A percentile compares a stretch with the other conserved stretches of the same genome.
phyloP scores from a whole-genome alignment of 1,140 invertebrate species.

The Physella acuta region DNA sequence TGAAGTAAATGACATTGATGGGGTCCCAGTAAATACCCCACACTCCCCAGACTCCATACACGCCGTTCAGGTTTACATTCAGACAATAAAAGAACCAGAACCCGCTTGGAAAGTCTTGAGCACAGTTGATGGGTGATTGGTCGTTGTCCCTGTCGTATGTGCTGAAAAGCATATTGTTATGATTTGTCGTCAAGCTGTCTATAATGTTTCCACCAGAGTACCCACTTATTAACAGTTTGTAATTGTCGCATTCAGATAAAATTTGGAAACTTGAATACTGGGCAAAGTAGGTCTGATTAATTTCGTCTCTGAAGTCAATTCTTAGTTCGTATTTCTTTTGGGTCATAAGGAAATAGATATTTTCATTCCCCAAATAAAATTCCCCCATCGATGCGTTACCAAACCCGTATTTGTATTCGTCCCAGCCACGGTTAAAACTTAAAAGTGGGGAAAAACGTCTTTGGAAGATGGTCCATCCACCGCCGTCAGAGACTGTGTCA shows the following conservation, averaged over 20 bases:
- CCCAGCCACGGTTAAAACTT: conserved; percentile 90
- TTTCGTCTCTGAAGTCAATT: background rate
- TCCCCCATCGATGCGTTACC: conserved; percentile 72
- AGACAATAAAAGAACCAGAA: conserved; percentile 1
- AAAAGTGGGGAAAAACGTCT: conserved; percentile 72
- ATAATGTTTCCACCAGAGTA: background rate
- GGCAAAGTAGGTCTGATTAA: background rate
- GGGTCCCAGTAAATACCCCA: no score
- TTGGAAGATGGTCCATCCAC: conserved; percentile 64
- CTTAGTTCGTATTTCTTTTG: conserved; percentile 5
- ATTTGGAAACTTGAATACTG: background rate
- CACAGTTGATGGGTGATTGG: background rate
- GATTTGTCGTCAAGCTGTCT: background rate
- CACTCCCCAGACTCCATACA: no score
- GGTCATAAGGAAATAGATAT: background rate
- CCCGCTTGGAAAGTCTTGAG: background rate
- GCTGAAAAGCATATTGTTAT: background rate
- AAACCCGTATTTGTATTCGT: conserved; percentile 91
- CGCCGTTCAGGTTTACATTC: background rate
- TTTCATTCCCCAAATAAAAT: conserved; percentile 56
- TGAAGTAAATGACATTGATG: no score
- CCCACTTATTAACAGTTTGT: background rate
- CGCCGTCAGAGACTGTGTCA: background rate
- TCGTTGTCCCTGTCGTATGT: conserved; percentile 10
- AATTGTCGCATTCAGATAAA: background rate